Percentiles rank a stretch among this genome's conserved stretches.
Conservation (phyloP, 2,797 vertebrate species). For the Cephalopachus bancanus region DNA sequence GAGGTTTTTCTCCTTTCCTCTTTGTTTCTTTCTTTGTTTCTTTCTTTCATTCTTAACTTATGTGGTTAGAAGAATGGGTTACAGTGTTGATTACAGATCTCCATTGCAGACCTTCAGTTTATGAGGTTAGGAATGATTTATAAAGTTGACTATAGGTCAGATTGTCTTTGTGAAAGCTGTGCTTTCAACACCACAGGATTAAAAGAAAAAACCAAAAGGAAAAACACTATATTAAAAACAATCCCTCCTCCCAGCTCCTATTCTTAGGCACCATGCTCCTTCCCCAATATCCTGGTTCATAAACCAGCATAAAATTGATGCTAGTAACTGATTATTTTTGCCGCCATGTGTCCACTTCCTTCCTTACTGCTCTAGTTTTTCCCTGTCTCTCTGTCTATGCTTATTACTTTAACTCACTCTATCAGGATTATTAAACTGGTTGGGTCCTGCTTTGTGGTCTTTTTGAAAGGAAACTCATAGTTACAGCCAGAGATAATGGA, state of each 20-base stretch:
- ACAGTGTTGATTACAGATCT: slow-evolving; percentile 71
- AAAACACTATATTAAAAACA: slow-evolving; percentile 74
- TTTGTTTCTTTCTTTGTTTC: not conserved
- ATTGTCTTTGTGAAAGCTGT: slow-evolving; percentile 75
- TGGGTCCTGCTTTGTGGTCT: slow-evolving; percentile 38
- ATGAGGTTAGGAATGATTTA: slow-evolving; percentile 76
- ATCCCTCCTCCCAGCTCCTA: not conserved
- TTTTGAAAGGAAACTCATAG: slow-evolving; percentile 64
- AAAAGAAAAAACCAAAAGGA: slow-evolving; percentile 68
- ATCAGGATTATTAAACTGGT: slow-evolving; percentile 61
- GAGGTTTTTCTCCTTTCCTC: not conserved
- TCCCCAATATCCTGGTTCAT: slow-evolving; percentile 68
- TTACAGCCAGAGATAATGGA: slow-evolving; percentile 6
- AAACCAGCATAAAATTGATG: slow-evolving; percentile 48
- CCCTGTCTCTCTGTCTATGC: slow-evolving; percentile 8
- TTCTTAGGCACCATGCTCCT: not conserved
- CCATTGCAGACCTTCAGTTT: slow-evolving; percentile 64
- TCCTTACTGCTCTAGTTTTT: not conserved
- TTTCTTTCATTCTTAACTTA: not conserved
- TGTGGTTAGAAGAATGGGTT: slow-evolving; percentile 54
- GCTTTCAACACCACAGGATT: slow-evolving; percentile 77
- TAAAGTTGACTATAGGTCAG: slow-evolving; percentile 68
- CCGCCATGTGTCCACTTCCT: not conserved
- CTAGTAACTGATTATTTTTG: slow-evolving; percentile 53
- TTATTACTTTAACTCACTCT: slow-evolving; percentile 43